Percentiles rank a stretch among this genome's conserved stretches.
Conservation (phyloP, 2,113 vertebrate genomes). For the Thymallus thymallus region DNA sequence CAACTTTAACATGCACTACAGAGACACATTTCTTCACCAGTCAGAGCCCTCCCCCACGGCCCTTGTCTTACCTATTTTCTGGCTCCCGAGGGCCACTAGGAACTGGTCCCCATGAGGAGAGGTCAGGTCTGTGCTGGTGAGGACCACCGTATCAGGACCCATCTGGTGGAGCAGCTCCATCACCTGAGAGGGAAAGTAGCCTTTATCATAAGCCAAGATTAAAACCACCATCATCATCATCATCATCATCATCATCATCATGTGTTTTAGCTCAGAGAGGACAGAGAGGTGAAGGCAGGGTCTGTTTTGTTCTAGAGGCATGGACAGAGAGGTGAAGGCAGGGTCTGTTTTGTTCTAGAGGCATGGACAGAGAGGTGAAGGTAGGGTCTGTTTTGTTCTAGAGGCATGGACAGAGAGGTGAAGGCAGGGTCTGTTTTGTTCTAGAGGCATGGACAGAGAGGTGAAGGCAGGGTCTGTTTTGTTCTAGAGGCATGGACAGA, state of each 20-base stretch:
- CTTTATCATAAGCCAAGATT: not conserved
- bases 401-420: too few relatives aligned
- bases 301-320: too few relatives aligned
- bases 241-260: not conserved
- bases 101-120: slow-evolving; percentile 80
- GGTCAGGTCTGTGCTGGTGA: slow-evolving; percentile 92
- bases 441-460: too few relatives aligned
- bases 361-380: too few relatives aligned
- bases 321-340: too few relatives aligned
- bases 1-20: not conserved
- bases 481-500: too few relatives aligned
- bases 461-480: too few relatives aligned
- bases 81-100: slow-evolving; percentile 89
- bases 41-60: not conserved
- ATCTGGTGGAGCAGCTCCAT: slow-evolving; percentile 93
- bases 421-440: too few relatives aligned
- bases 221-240: not conserved
- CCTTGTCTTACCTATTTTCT: slow-evolving; percentile 77
- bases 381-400: too few relatives aligned
- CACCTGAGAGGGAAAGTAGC: slow-evolving; percentile 71
- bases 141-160: slow-evolving; percentile 95
- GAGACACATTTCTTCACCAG: not conserved
- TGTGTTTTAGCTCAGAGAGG: too few relatives aligned
- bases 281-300: too few relatives aligned
- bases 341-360: too few relatives aligned